Conservation (phyloP, 2,888 invertebrate genomes). For the Lamproptera curius region DNA sequence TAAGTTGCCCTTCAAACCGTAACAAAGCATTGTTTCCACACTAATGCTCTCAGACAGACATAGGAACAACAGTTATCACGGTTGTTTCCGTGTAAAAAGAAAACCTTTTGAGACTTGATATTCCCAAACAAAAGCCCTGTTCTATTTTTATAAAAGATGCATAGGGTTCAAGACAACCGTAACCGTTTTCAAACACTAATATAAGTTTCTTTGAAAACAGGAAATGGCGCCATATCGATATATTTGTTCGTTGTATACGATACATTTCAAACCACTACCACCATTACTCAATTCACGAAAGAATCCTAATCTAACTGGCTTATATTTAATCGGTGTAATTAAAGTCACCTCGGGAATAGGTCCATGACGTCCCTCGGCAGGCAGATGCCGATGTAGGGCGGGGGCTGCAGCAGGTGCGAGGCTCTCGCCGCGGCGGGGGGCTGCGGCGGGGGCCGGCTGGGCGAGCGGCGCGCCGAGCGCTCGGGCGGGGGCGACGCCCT, state of each 20-base stretch:
- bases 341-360: slow-evolving; percentile 78
- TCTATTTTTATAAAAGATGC: too few species aligned
- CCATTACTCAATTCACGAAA: not conserved
- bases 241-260: not conserved
- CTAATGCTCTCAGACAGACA: too few species aligned
- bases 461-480: slow-evolving; percentile 23
- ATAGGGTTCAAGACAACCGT: too few species aligned
- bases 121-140: too few species aligned
- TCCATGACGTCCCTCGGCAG: slow-evolving; percentile 82
- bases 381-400: slow-evolving; percentile 85
- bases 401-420: slow-evolving; percentile 26
- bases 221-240: not conserved
- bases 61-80: too few species aligned
- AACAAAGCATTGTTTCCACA: too few species aligned
- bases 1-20: too few species aligned
- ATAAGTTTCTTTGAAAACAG: not conserved
- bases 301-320: too few species aligned
- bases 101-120: too few species aligned
- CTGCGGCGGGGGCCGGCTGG: slow-evolving; percentile 20
- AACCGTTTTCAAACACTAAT: too few species aligned
- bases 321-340: not conserved
- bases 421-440: slow-evolving; percentile 27
- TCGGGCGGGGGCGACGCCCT: slow-evolving; percentile 22
- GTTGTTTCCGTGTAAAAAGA: too few species aligned
- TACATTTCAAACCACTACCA: not conserved